Percentiles rank a stretch among this genome's conserved stretches.
Conservation (phyloP, 1,140 invertebrate species). For the Hylaeus anthracinus region DNA sequence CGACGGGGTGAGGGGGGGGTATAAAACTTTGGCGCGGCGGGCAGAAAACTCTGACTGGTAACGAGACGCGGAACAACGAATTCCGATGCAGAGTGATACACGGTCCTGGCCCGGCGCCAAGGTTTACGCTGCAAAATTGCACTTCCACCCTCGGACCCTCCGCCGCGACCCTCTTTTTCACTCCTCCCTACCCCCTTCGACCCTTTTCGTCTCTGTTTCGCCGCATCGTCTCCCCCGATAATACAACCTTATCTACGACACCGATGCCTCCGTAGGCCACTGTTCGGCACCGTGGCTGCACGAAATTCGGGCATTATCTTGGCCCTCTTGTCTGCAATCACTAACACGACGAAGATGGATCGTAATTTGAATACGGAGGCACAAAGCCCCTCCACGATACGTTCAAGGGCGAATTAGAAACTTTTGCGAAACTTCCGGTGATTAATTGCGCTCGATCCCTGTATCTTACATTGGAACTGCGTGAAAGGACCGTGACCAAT, state of each 20-base stretch:
- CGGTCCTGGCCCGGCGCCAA: constrained; percentile 70
- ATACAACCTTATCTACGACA: constrained; percentile 65
- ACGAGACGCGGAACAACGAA: constrained; percentile 75
- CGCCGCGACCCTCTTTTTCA: constrained; percentile 40
- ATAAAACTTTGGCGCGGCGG: constrained; percentile 49
- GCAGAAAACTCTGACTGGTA: constrained; percentile 70
- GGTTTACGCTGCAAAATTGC: constrained; percentile 73
- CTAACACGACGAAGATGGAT: constrained; percentile 23
- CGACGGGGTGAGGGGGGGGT: constrained; percentile 16
- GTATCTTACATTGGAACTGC: neutral
- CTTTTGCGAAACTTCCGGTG: constrained; percentile 3
- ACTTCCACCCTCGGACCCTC: constrained; percentile 57
- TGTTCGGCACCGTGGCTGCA: constrained; percentile 40
- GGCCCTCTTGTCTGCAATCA: neutral
- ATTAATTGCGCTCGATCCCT: constrained; percentile 11
- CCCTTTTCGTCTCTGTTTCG: constrained; percentile 43
- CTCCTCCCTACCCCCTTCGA: constrained; percentile 10
- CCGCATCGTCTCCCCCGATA: constrained; percentile 60
- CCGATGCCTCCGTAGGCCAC: constrained; percentile 53
- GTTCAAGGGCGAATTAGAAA: constrained; percentile 35
- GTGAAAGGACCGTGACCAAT: too few species aligned
- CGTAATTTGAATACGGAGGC: constrained; percentile 8
- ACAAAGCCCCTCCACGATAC: neutral
- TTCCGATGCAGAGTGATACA: constrained; percentile 75
- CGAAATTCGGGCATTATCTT: constrained; percentile 36